Conservation (phyloP, 2,797 vertebrate genomes). For the Onychomys leucogaster region DNA sequence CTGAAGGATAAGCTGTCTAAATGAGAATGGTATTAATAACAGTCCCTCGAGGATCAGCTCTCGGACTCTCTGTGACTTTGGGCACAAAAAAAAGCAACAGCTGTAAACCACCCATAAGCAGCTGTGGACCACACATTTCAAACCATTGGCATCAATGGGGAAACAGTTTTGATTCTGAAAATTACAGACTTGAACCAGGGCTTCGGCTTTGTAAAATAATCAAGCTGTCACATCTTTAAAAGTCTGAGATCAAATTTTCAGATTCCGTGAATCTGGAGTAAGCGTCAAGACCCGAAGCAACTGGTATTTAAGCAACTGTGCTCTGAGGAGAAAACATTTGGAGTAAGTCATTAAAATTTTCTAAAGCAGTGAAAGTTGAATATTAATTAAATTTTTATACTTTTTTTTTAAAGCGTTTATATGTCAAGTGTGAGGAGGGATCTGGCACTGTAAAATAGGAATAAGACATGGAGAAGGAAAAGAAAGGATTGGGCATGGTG, state of each 20-base stretch:
- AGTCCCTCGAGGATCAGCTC: conserved; percentile 45
- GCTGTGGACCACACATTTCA: conserved; percentile 78
- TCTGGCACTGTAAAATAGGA: background rate
- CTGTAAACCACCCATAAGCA: conserved; percentile 72
- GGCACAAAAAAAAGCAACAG: conserved; percentile 76
- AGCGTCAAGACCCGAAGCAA: conserved; percentile 57
- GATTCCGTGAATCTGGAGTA: conserved; percentile 73
- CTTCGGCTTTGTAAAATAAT: conserved; percentile 80
- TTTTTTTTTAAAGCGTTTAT: background rate
- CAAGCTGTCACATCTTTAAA: conserved; percentile 79
- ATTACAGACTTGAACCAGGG: conserved; percentile 69
- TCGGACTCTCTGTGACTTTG: conserved; percentile 5
- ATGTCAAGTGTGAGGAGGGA: background rate
- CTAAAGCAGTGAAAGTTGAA: background rate
- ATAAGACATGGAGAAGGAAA: background rate
- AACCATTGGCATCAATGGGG: conserved; percentile 68
- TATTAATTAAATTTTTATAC: conserved; percentile 1
- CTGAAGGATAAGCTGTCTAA: conserved; percentile 63
- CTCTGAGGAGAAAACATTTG: conserved; percentile 48
- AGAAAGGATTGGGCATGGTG: background rate
- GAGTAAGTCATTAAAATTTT: conserved; percentile 32
- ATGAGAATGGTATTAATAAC: conserved; percentile 67
- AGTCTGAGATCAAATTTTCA: conserved; percentile 72
- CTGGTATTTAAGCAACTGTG: conserved; percentile 73
- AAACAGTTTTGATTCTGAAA: conserved; percentile 76